Evolutionary conservation across 2,113 vertebrate genomes (phyloP).

Genomic region (Tachuris rubrigastra): DNA sequence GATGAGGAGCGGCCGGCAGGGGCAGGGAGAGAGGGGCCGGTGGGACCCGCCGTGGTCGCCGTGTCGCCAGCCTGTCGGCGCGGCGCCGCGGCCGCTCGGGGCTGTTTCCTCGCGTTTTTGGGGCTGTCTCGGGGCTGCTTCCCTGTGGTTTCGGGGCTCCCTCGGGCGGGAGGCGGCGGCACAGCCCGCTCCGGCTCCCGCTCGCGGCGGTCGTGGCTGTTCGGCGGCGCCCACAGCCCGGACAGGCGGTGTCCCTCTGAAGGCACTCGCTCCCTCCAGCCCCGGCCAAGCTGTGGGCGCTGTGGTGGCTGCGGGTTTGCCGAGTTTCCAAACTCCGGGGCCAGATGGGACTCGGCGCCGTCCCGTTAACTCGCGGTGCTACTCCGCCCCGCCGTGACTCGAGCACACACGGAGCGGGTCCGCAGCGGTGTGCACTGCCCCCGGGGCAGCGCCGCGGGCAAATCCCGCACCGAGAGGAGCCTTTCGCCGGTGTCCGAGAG

Average conservation of each 20-base stretch:
- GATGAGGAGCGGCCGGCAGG: background rate
- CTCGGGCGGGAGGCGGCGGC: background rate
- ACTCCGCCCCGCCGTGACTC: background rate
- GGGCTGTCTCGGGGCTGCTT: background rate
- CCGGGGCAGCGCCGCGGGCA: too few relatives aligned
- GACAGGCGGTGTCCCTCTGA: accelerated
- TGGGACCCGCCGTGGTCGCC: background rate
- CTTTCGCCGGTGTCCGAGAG: too few relatives aligned
- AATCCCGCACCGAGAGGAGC: accelerated
- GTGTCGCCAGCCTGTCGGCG: background rate
- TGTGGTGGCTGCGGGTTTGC: background rate
- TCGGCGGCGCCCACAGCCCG: background rate
- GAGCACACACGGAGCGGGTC: accelerated
- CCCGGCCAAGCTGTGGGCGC: background rate
- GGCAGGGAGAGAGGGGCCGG: background rate
- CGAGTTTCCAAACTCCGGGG: background rate
- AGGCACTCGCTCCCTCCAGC: background rate
- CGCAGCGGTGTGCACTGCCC: too few relatives aligned
- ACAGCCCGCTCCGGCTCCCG: background rate
- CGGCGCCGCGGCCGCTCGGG: background rate
- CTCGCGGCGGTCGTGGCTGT: background rate
- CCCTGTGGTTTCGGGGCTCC: background rate
- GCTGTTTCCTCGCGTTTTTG: background rate
- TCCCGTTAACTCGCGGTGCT: background rate
- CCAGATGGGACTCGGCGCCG: background rate